These are phyloP conservation scores for Drosophila mauritiana DNA, from an alignment of 1,140 invertebrate species.

Conservation along the genomic window DNA sequence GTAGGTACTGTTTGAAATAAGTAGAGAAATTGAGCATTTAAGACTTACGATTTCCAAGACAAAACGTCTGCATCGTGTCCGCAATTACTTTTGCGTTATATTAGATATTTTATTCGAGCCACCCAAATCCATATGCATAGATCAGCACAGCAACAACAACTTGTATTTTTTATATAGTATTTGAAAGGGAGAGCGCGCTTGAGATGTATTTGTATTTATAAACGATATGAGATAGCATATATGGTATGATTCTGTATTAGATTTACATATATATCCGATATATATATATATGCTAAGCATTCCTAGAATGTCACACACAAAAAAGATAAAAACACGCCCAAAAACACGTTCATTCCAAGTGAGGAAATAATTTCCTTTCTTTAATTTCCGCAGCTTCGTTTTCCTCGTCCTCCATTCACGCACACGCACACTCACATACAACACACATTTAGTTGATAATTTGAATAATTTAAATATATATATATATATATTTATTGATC, in stretches of 20 bases:
- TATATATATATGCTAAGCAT: constrained; percentile 60
- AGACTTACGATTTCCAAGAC: neutral
- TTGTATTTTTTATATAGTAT: constrained; percentile 81
- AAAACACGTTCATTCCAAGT: constrained; percentile 56
- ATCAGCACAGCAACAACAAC: constrained; percentile 55
- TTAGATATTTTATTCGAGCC: constrained; percentile 7
- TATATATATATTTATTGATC: constrained; percentile 32
- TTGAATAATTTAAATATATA: constrained; percentile 14
- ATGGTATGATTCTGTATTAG: constrained; percentile 31
- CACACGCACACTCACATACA: constrained; percentile 2
- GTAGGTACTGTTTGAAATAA: neutral
- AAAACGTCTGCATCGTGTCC: neutral
- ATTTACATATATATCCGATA: constrained; percentile 47
- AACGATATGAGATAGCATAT: constrained; percentile 41
- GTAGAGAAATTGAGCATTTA: neutral
- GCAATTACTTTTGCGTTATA: neutral
- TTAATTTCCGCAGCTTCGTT: constrained; percentile 16
- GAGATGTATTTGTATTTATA: constrained; percentile 63
- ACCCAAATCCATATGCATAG: constrained; percentile 22
- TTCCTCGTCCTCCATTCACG: constrained; percentile 5
- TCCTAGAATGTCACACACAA: constrained; percentile 61
- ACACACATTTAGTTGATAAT: constrained; percentile 24
- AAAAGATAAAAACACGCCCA: constrained; percentile 29
- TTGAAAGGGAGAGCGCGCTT: constrained; percentile 49
- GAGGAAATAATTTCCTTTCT: constrained; percentile 18